Base-by-base conservation (phyloP, 2,113 vertebrate genomes). In the Callaeas wilsoni region DNA sequence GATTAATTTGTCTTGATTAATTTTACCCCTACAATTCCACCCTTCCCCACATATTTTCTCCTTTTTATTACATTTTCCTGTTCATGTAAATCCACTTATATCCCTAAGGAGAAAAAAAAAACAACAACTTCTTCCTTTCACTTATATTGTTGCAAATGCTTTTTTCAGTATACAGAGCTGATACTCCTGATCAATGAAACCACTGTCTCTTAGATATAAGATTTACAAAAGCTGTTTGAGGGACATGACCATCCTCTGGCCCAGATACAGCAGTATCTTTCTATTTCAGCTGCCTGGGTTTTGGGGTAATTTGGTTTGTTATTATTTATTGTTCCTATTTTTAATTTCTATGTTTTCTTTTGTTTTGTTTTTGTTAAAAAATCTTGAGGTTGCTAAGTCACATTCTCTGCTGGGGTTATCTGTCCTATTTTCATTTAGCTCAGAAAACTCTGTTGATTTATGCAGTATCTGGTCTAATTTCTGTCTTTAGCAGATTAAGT, bases 291-390 rank as follows among this genome's bases (percentile, higher is more conserved):
- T 57, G 21, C 10, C 37, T 65, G 13, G 27, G 5, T 4, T 60
- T 57, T 13, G 9, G 7, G 3, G 3, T 37, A 18, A 1, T 35
- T 55, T 19, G 3, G 1, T 8, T 57, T 29, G 10, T 5, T 35
- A 18, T 37, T 60, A 4, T 39, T 77, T 64, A 37, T 32, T 0
- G 4, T 52, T 47, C 13, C 4, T 64, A 6, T 5, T 44, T 49
- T 57, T 20, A 22, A 13, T 41, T 47, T 62, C 4, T 10, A 46
- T 69, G 6, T 7, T 56, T 55, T 9, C 3, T 6, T 10, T 50
- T 69, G 6, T 7, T 56, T 55, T 9, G 3, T 6, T 59, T 50
- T 35, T 42, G 17, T 55, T 37, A 11, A 46, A 46, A 63, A 39
- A 16, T 69, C 16, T 30, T 6, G 5, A 21, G 29, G 18, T 26